Conservation (phyloP, 64 coral and sea anemone genomes). For the Orbicella faveolata region DNA sequence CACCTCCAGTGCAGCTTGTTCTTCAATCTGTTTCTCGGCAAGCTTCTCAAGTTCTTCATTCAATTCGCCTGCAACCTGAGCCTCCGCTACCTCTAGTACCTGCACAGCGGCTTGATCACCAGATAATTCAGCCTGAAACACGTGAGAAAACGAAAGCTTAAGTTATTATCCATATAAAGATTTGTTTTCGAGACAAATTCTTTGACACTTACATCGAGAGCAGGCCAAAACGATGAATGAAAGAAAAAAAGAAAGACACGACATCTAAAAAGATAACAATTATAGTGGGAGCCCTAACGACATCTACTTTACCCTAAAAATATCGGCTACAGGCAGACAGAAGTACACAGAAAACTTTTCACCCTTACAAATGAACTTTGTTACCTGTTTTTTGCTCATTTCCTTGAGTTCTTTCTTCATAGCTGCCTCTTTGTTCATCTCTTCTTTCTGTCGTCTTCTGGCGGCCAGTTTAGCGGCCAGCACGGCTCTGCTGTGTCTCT, state of each 20-base stretch:
- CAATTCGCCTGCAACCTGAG: constrained; percentile 38
- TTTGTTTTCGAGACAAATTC: no score
- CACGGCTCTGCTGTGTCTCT: constrained; percentile 65
- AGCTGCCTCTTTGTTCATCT: constrained; percentile 78
- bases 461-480: constrained; percentile 92
- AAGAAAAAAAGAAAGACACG: no score
- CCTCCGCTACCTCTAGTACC: constrained; percentile 70
- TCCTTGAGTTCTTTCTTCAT: constrained; percentile 89
- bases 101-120: constrained; percentile 70
- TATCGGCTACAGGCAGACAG: neutral
- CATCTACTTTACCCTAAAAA: no score
- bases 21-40: constrained; percentile 66
- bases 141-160: no score
- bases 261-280: no score
- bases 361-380: neutral
- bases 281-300: no score
- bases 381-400: constrained; percentile 88
- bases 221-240: no score
- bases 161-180: no score
- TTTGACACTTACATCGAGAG: no score
- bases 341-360: neutral
- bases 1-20: constrained; percentile 67
- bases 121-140: constrained; percentile 65
- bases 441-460: constrained; percentile 78
- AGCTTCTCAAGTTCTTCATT: constrained; percentile 53